Evolutionary conservation across 2,113 vertebrate species (phyloP).

Genomic region (Gulo gulo): DNA sequence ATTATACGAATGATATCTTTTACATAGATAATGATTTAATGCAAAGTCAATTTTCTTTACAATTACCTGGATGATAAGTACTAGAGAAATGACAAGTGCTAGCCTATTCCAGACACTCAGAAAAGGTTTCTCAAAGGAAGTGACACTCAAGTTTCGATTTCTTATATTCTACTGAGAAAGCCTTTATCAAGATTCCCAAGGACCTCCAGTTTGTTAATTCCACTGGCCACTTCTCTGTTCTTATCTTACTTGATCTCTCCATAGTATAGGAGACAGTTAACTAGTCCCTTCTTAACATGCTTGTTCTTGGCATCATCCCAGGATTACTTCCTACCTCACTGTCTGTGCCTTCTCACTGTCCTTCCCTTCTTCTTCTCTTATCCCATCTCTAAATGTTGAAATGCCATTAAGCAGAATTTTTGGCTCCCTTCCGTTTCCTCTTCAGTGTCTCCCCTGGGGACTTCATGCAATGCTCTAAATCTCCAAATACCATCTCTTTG

Average conservation of each 20-base stretch:
- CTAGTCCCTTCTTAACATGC: background rate
- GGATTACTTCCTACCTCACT: background rate
- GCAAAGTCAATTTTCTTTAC: background rate
- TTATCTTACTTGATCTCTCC: background rate
- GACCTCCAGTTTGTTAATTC: background rate
- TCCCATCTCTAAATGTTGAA: background rate
- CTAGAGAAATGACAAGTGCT: background rate
- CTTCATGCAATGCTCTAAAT: background rate
- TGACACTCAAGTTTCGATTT: background rate
- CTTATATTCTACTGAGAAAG: background rate
- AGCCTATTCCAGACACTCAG: background rate
- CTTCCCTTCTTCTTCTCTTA: background rate
- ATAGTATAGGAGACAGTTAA: background rate
- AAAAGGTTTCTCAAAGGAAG: background rate
- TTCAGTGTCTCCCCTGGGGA: background rate
- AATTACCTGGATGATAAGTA: background rate
- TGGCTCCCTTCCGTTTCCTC: background rate
- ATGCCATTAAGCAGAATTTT: background rate
- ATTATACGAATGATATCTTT: background rate
- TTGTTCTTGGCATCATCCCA: background rate
- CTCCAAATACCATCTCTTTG: background rate
- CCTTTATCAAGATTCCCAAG: background rate
- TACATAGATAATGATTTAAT: background rate
- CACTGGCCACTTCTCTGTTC: background rate
- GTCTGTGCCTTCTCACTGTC: background rate